Base-by-base conservation (phyloP, 2,113 vertebrate species). In the Oreotrochilus melanogaster region DNA sequence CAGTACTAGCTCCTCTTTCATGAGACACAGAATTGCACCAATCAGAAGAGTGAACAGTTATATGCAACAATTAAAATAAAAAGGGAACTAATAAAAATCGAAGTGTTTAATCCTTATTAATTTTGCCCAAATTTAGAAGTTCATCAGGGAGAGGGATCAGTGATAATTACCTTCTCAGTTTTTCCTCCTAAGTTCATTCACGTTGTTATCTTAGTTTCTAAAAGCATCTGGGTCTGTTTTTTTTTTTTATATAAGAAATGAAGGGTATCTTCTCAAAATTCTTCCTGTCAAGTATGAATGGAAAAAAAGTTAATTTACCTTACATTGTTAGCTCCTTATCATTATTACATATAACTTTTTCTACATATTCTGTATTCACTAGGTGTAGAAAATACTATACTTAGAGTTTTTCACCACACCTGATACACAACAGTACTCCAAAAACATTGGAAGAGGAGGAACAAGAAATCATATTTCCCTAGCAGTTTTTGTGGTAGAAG, bases 41-140 rank as follows among this genome's bases (percentile, higher is more conserved):
- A 9, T 66, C 56, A 45, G 50, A 33, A 8, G 13, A 9, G 84
- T 24, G 28, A 56, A 14, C 33, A 43, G 10, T 33, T 50, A 25
- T 15, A 74, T 16, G 13, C 2, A 0, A 22, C 18, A 50, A 62
- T 10, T 53, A 81, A 25, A 70, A 74, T 23, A 19, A 64, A 37
- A 23, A 24, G 18, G n/a, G 1, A 51, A 6, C 33, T 28, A 21
- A 27, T 39, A 48, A 48, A 48, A 74, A 39, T 13, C 1, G 0
- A 11, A 24, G 13, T 28, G 14, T 8, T 65, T 31, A 33, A 62
- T 3, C 30, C 39, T 51, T 27, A 30, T 35, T 3, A 50, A 57
- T 28, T 18, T 31, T 74, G 24, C 31, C 14, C 33, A 57, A 28
- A 51, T 64, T 64, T 35, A 39, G 25, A 74, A 78, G 23, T 9